These are phyloP conservation scores for Stegostoma tigrinum DNA, from an alignment of 2,113 vertebrate species.

Conservation along the genomic window DNA sequence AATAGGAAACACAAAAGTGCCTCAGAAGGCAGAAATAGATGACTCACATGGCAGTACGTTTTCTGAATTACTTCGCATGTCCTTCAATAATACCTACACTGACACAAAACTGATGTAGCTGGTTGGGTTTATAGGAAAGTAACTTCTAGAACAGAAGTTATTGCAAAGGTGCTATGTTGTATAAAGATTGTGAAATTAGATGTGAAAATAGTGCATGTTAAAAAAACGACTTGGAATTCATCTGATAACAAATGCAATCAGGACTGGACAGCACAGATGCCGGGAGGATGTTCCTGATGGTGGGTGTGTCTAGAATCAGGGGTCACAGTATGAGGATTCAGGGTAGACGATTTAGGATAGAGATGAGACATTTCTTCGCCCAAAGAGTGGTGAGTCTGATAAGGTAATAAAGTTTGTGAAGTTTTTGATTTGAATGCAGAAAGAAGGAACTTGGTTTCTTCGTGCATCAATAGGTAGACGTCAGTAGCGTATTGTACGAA, in stretches of 20 bases:
- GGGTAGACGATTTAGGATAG: too few relatives aligned
- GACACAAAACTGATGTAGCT: not conserved
- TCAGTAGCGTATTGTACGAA: not conserved
- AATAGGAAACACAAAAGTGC: not conserved
- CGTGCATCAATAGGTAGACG: not conserved
- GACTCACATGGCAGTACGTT: not conserved
- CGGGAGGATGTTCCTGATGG: too few relatives aligned
- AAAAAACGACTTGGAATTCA: not conserved
- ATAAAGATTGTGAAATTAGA: not conserved
- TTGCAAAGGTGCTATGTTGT: not conserved
- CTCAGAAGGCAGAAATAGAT: not conserved
- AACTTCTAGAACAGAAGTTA: not conserved
- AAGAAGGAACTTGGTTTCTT: not conserved
- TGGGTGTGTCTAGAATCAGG: too few relatives aligned
- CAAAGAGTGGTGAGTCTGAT: too few relatives aligned
- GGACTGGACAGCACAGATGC: too few relatives aligned
- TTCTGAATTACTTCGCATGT: not conserved
- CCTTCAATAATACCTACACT: not conserved
- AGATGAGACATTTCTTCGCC: too few relatives aligned
- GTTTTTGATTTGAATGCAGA: not conserved
- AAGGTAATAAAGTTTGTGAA: not conserved
- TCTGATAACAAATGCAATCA: too few relatives aligned
- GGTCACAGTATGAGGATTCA: too few relatives aligned
- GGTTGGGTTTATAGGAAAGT: not conserved
- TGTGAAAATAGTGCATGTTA: not conserved